Base-by-base conservation (phyloP, 2,113 vertebrate species). In the Lasiurus cinereus region DNA sequence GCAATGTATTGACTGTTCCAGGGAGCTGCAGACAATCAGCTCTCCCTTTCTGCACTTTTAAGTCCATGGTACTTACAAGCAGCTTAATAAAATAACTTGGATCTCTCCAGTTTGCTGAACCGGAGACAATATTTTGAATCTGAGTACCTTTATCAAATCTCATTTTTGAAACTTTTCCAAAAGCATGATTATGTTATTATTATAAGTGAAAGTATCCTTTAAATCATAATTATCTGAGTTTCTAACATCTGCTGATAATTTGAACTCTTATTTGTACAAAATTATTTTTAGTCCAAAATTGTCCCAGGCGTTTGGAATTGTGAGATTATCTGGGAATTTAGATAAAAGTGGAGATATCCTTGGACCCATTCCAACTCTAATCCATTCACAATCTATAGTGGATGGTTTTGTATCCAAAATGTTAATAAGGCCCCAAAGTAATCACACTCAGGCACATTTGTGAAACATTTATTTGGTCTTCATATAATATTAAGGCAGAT, bases 211-310 rank as follows among this genome's bases (percentile, higher is more conserved):
- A 73, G 29, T 84, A 88, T 84, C 48, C 27, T 95, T 96, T 94
- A 90, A 90, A 76, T 88, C 46, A 88, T 77, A 88, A 90, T 95
- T 92, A 93, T 93, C 66, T 33, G 4, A 89, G 39, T 78, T 90
- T 96, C 54, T 78, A 94, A 90, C 90, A 97, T 96, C 93, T 97
- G 96, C 64, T 76, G 72, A 94, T 93, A 92, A 95, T 96, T 93
- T 85, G 24, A 64, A 74, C 39, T 86, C 29, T 89, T 66, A 82
- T 92, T 96, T 43, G 95, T 22, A 88, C 19, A 82, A 91, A 95
- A 72, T 70, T 94, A 90, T 96, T 96, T 95, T 96, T 95, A 92
- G 94, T 27, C 8, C 16, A 39, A 56, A 93, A 93, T 88, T 88
- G n/a, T 90, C n/a, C 54, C 36, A 89, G 27, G n/a, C 1, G 0